A percentile compares a stretch with the other conserved stretches of the same genome.
These are phyloP conservation scores for Sphyrna mokarran DNA, from an alignment of 2,113 vertebrate species.

Conservation along the genomic window DNA sequence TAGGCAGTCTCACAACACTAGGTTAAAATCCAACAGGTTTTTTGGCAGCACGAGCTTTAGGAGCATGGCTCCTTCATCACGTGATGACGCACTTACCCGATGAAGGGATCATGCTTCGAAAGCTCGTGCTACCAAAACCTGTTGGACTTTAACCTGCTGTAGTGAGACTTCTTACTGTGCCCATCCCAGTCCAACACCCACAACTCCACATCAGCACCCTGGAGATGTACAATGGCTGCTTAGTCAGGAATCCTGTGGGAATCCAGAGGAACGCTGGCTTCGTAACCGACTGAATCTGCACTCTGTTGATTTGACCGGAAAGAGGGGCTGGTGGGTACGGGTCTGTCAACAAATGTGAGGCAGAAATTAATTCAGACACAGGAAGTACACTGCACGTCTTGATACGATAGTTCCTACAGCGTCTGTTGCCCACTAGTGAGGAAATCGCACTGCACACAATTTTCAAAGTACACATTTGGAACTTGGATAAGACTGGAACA, in stretches of 20 bases:
- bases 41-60: too few relatives aligned
- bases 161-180: too few relatives aligned
- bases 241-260: background rate
- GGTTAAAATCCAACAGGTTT: too few relatives aligned
- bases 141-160: too few relatives aligned
- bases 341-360: background rate
- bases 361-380: background rate
- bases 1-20: too few relatives aligned
- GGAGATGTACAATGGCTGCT: too few relatives aligned
- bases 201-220: too few relatives aligned
- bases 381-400: background rate
- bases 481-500: background rate
- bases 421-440: background rate
- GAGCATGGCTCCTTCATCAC: too few relatives aligned
- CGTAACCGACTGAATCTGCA: background rate
- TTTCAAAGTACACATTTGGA: background rate
- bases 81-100: too few relatives aligned
- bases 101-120: too few relatives aligned
- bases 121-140: too few relatives aligned
- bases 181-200: too few relatives aligned
- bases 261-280: background rate
- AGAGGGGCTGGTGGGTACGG: background rate
- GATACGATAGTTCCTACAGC: background rate
- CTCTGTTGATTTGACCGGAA: background rate
- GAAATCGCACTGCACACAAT: background rate